Evolutionary conservation across 2,888 invertebrate genomes (phyloP).

Genomic region (Amiota mariae): DNA sequence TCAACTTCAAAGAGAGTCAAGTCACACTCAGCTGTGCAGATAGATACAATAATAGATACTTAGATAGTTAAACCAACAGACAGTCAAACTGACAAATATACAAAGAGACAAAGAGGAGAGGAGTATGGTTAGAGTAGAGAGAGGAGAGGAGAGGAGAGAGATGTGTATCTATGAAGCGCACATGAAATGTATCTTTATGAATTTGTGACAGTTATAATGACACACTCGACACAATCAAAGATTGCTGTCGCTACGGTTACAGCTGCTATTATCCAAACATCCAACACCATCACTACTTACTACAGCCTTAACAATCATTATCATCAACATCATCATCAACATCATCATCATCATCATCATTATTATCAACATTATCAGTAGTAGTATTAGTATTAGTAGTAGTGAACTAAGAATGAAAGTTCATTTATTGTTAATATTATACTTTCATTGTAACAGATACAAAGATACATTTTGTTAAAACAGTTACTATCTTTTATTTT

Average conservation of each 20-base stretch:
- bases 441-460: too few species aligned
- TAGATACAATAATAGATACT: not conserved
- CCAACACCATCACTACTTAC: not conserved
- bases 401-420: slow-evolving; percentile 19
- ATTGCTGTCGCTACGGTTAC: not conserved
- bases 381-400: too few species aligned
- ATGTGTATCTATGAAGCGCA: too few species aligned
- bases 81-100: not conserved
- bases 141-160: too few species aligned
- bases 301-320: too few species aligned
- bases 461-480: too few species aligned
- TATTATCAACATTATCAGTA: too few species aligned
- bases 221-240: slow-evolving; percentile 12
- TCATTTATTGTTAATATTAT: not conserved
- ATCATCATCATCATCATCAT: not conserved
- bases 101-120: not conserved
- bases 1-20: slow-evolving; percentile 3
- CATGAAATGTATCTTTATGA: slow-evolving; percentile 13
- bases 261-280: not conserved
- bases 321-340: slow-evolving; percentile 2
- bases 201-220: slow-evolving; percentile 35
- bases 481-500: too few species aligned
- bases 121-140: too few species aligned
- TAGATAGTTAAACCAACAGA: not conserved
- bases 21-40: not conserved